A percentile compares a stretch with the other conserved stretches of the same genome.
These are phyloP conservation scores for Coleophora deauratella DNA, from an alignment of 2,888 invertebrate species.

Conservation along the genomic window DNA sequence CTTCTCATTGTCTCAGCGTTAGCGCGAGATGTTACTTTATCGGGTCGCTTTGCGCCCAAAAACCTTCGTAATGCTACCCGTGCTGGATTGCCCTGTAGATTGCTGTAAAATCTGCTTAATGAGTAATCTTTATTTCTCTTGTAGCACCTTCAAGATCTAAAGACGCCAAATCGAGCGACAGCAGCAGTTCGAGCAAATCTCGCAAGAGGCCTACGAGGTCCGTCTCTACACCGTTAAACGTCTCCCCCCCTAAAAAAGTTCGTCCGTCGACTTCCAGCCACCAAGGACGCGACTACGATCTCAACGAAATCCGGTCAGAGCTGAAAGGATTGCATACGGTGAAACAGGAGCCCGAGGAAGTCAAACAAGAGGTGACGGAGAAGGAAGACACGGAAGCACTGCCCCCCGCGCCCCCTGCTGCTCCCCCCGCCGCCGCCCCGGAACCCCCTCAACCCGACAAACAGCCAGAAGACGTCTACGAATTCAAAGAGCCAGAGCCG, in stretches of 20 bases:
- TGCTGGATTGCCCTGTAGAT: no score
- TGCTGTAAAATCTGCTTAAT: no score
- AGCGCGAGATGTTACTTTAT: no score
- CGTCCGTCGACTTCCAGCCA: slow-evolving; percentile 37
- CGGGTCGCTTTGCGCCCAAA: no score
- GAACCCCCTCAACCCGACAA: slow-evolving; percentile 46
- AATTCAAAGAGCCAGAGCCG: slow-evolving; percentile 92
- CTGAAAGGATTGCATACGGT: slow-evolving; percentile 81
- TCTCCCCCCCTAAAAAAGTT: slow-evolving; percentile 51
- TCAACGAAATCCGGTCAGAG: slow-evolving; percentile 89
- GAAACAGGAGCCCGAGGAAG: slow-evolving; percentile 59
- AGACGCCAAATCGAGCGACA: slow-evolving; percentile 57
- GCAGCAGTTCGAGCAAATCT: slow-evolving; percentile 55
- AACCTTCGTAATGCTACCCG: no score
- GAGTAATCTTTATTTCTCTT: no score
- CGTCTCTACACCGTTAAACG: slow-evolving; percentile 42
- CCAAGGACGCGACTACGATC: slow-evolving; percentile 81
- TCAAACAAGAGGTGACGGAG: slow-evolving; percentile 41
- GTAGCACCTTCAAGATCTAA: slow-evolving; percentile 42
- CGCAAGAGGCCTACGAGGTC: slow-evolving; percentile 54
- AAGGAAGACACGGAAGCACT: slow-evolving; percentile 28
- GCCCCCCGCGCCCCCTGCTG: slow-evolving; percentile 20
- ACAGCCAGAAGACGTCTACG: slow-evolving; percentile 82
- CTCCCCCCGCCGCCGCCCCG: slow-evolving; percentile 24
- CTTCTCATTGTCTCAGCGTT: no score